Evolutionary conservation across 2,888 invertebrate species (phyloP), one percentile per base, ranked within the genome.

Genomic region (Philaethria dido): DNA sequence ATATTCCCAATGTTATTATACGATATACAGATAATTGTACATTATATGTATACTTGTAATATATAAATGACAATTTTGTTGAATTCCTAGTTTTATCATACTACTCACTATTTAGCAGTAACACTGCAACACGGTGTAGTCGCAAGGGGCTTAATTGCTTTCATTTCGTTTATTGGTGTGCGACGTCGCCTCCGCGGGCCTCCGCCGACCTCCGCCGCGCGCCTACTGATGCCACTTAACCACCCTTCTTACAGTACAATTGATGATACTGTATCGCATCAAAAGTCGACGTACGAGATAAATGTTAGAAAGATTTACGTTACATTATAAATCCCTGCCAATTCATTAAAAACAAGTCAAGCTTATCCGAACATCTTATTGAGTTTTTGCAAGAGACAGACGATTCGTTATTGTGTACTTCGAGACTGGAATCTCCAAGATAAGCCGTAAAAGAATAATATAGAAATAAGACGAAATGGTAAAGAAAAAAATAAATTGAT

Each of bases 141-240:
- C 39, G 64, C 48, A 39, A 50, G 42, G 50, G 48, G 29, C 48
- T 64, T 64, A 64, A 64, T 64, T 64, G 64, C 64, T 64, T 64
- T 64, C 48, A 64, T 64, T 64, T 42, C 39, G 50, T 64, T 59
- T 64, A 64, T 64, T 64, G 64, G 59, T 42, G 59, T 64, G 64
- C 64, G 64, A 25, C 59, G 42, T 50, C 45, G 50, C 64, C 22
- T 39, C 42, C 52, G 45, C 33, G 22, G 13, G 64, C 55, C 36
- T 33, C 48, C 48, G 57, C 48, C 22, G 25, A 18, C 39, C 39
- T 16, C 50, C 39, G 29, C 3, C 25, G 57, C 47, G 44, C n/a
- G 42, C 44, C 18, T 8, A 18, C 33, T 5, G 44, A 42, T n/a
- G 48, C 36, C 36, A 63, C 54, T 55, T 44, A 29, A 64, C 33